Base-by-base conservation (phyloP, 1,140 invertebrate species). In the Eciton burchellii region DNA sequence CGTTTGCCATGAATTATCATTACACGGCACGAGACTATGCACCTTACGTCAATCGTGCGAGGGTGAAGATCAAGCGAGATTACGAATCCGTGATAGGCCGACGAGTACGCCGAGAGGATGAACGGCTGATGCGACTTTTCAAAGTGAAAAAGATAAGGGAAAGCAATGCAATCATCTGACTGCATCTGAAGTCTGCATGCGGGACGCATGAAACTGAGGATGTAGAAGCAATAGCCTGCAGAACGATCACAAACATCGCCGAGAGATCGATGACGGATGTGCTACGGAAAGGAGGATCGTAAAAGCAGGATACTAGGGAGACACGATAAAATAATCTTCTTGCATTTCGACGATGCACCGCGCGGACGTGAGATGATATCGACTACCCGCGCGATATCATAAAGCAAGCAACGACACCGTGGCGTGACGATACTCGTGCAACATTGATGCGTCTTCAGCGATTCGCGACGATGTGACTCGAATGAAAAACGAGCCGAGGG, bases 1-100 rank as follows among this genome's bases (percentile, higher is more conserved):
- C 87, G 85, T 88, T 89, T 89, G 85, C 74, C 85, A 76, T 83
- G 88, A 85, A 85, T 89, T 85, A 89, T 89, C 88, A 84, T 85
- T 87, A 87, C 77, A 54, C 62, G 83, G 49, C 81, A 66, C 79
- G 85, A 77, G 81, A 45, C 68, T 45, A 57, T 68, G 16, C 52
- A 62, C 57, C 74, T 77, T 62, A 65, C 76, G 57, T 82, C 79
- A 26, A 79, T 83, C 66, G 57, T 59, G 41, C 14, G 6, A 71
- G 26, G 19, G 52, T 60, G 21, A 49, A 76, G 52, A 26, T 74
- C 68, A 52, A 57, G 41, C n/a, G 26, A 79, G 81, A 87, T 86
- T 57, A 59, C n/a, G 47, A 65, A 47, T 74, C 52, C 19, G 41
- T 49, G 84, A 87, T 83, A 77, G 72, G 11, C 8, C 8, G n/a